Evolutionary conservation across 2,888 invertebrate species (phyloP).

Genomic region (Parnassius orleans): DNA sequence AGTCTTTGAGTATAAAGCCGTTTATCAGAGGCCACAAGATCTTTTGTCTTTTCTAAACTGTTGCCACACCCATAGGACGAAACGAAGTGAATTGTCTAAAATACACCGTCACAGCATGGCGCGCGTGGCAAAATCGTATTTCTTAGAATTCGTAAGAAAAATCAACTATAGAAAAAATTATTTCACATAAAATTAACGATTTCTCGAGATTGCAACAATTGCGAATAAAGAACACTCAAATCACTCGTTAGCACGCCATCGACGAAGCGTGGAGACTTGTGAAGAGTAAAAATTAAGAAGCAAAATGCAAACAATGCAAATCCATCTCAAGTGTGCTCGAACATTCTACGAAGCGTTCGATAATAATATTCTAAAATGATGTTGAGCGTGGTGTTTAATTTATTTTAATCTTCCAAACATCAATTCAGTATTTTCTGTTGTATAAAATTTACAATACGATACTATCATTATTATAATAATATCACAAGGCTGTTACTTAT

Average conservation of each 20-base stretch:
- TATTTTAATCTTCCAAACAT: background rate
- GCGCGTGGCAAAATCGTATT: no score
- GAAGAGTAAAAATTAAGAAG: conserved; percentile 38
- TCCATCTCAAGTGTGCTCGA: conserved; percentile 27
- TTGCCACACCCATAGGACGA: no score
- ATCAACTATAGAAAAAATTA: background rate
- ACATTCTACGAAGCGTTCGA: conserved; percentile 17
- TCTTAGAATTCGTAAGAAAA: no score
- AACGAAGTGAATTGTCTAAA: no score
- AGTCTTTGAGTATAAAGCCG: no score
- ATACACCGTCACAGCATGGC: no score
- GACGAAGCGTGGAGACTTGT: conserved; percentile 33
- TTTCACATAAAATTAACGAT: conserved; percentile 24
- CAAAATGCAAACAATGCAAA: conserved; percentile 39
- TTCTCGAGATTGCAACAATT: conserved; percentile 20
- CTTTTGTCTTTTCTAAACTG: no score
- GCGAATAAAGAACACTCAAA: conserved; percentile 29
- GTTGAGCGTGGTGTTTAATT: conserved; percentile 4
- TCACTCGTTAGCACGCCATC: conserved; percentile 30
- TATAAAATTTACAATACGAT: background rate
- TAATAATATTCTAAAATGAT: conserved; percentile 28
- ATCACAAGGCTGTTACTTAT: background rate
- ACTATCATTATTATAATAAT: no score
- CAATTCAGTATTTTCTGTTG: background rate
- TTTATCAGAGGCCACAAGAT: no score